Conservation (phyloP, 2,888 invertebrate genomes). For the Electrophaes corylata region DNA sequence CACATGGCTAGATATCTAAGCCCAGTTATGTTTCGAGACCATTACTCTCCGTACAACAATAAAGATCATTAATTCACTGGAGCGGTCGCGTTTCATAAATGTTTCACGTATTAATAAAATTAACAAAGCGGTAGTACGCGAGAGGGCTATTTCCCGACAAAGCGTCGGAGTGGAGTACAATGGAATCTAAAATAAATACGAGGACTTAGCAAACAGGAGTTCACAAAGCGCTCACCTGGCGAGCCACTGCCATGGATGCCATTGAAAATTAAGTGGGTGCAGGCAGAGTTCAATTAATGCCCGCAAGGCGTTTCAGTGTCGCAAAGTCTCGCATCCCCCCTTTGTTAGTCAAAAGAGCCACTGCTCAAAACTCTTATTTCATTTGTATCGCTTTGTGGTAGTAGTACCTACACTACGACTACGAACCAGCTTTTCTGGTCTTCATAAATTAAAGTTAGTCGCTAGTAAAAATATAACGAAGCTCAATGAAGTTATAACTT, state of each 20-base stretch:
- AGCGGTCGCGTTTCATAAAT: constrained; percentile 81
- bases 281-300: constrained; percentile 69
- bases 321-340: constrained; percentile 42
- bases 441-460: too few relatives aligned
- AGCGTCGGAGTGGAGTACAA: constrained; percentile 77
- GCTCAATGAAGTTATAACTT: too few relatives aligned
- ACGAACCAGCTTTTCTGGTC: constrained; percentile 5
- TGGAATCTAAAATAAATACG: constrained; percentile 83
- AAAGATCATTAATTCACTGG: constrained; percentile 81
- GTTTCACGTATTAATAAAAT: constrained; percentile 84
- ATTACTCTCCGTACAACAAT: constrained; percentile 79
- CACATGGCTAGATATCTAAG: constrained; percentile 67
- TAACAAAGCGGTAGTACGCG: constrained; percentile 77
- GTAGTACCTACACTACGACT: background rate
- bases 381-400: constrained; percentile 10
- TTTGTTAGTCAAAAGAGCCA: constrained; percentile 19
- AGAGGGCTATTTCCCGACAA: constrained; percentile 79
- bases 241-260: constrained; percentile 53
- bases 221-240: constrained; percentile 79
- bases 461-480: too few relatives aligned
- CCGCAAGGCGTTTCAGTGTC: constrained; percentile 53
- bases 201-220: constrained; percentile 79
- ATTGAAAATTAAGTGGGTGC: constrained; percentile 73
- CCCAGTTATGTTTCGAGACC: constrained; percentile 69
- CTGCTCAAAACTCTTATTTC: constrained; percentile 19